phyloP scores from a whole-genome alignment of 2,888 invertebrate genomes.

The Melinaea menophilus region DNA sequence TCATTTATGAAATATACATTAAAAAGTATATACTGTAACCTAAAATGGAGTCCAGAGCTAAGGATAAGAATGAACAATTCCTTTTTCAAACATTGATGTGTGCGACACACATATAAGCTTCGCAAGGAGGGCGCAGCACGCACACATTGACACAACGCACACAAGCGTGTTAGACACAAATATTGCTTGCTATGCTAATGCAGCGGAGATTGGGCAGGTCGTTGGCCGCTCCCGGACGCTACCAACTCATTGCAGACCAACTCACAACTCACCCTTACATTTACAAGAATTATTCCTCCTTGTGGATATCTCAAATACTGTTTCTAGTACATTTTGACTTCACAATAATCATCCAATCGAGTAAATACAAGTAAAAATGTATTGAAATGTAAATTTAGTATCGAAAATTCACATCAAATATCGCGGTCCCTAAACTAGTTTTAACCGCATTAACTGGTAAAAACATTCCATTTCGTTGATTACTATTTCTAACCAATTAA shows the following conservation, averaged over 20 bases:
- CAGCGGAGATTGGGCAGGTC: slow-evolving; percentile 78
- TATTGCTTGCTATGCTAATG: slow-evolving; percentile 78
- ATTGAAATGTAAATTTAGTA: too few relatives aligned
- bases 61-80: slow-evolving; percentile 12
- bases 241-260: slow-evolving; percentile 72
- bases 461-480: not conserved
- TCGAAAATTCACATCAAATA: too few relatives aligned
- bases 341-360: too few relatives aligned
- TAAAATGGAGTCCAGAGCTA: not conserved
- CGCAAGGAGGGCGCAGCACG: slow-evolving; percentile 39
- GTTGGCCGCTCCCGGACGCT: slow-evolving; percentile 76
- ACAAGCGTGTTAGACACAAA: slow-evolving; percentile 62
- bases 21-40: too few relatives aligned
- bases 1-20: too few relatives aligned
- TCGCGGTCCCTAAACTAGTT: too few relatives aligned
- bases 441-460: not conserved
- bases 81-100: slow-evolving; percentile 18
- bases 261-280: slow-evolving; percentile 61
- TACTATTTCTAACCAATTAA: too few relatives aligned
- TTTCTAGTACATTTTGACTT: too few relatives aligned
- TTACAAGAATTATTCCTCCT: slow-evolving; percentile 14
- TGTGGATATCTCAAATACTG: too few relatives aligned
- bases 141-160: slow-evolving; percentile 32
- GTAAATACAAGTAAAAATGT: too few relatives aligned
- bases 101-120: slow-evolving; percentile 32